A percentile compares a stretch with the other conserved stretches of the same genome.
These are phyloP conservation scores for Urophycis tenuis DNA, from an alignment of 2,797 vertebrate species.

Conservation along the genomic window DNA sequence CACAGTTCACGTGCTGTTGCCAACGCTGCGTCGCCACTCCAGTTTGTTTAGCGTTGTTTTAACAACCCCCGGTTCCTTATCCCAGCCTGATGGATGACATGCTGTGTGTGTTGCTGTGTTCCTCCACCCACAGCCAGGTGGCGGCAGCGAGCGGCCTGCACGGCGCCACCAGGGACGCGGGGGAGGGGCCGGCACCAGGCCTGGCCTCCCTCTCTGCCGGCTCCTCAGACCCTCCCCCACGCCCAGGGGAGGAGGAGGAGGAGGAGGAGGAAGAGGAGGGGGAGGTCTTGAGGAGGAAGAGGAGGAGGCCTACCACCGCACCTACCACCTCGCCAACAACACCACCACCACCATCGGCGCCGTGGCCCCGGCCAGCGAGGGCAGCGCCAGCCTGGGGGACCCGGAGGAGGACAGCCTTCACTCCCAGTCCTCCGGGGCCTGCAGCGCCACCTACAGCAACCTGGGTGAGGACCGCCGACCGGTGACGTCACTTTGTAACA, in stretches of 20 bases:
- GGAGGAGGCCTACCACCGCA: conserved; percentile 8
- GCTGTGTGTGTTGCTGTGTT: background rate
- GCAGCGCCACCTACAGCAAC: conserved; percentile 94
- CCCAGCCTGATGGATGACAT: background rate
- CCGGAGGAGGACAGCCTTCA: conserved; percentile 68
- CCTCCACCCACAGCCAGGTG: conserved; percentile 73
- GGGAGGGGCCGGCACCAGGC: conserved; percentile 60
- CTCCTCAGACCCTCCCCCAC: conserved; percentile 63
- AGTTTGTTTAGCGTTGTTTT: too few relatives aligned
- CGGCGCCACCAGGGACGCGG: conserved; percentile 58
- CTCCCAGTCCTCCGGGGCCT: conserved; percentile 70
- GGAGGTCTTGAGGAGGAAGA: too few relatives aligned
- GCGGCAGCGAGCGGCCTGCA: conserved; percentile 45
- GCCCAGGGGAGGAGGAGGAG: background rate
- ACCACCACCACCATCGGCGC: conserved; percentile 33
- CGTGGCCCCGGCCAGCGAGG: conserved; percentile 51
- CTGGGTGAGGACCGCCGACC: conserved; percentile 73
- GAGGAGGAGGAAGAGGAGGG: conserved; percentile 44
- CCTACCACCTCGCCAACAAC: background rate
- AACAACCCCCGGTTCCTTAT: background rate
- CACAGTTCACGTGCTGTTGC: too few relatives aligned
- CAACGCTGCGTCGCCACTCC: too few relatives aligned
- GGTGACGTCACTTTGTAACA: background rate
- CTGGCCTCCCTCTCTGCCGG: conserved; percentile 49
- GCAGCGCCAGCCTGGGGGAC: conserved; percentile 58